These are phyloP conservation scores for Chaetogeoica ovagalla DNA, from an alignment of 2,888 invertebrate species.

Conservation along the genomic window DNA sequence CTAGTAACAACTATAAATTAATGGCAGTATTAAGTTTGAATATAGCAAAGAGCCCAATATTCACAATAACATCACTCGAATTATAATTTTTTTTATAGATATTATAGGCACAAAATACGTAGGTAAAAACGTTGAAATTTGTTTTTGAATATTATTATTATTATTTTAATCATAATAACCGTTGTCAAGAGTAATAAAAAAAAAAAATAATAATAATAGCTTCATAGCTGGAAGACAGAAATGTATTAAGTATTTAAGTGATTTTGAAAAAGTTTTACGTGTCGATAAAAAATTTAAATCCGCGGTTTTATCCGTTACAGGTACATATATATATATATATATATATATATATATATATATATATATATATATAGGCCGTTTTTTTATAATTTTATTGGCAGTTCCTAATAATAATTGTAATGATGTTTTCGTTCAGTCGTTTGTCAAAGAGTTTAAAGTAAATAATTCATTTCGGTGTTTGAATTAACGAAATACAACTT, in stretches of 20 bases:
- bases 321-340: too few relatives aligned
- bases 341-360: too few relatives aligned
- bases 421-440: conserved; percentile 24
- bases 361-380: background rate
- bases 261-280: background rate
- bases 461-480: conserved; percentile 8
- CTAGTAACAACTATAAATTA: conserved; percentile 46
- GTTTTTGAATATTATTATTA: background rate
- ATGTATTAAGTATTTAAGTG: conserved; percentile 3
- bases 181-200: background rate
- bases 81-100: background rate
- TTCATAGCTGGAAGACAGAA: conserved; percentile 34
- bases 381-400: conserved; percentile 7
- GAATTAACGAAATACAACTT: background rate
- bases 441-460: conserved; percentile 23
- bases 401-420: background rate
- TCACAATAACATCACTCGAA: conserved; percentile 32
- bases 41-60: conserved; percentile 21
- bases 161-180: background rate
- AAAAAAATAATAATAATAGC: conserved; percentile 2
- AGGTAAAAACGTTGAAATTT: conserved; percentile 14
- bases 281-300: background rate
- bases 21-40: conserved; percentile 45
- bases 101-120: conserved; percentile 18
- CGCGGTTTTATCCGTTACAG: background rate